phyloP scores from a whole-genome alignment of 2,113 vertebrate genomes.

The Nothocercus nigrocapillus region DNA sequence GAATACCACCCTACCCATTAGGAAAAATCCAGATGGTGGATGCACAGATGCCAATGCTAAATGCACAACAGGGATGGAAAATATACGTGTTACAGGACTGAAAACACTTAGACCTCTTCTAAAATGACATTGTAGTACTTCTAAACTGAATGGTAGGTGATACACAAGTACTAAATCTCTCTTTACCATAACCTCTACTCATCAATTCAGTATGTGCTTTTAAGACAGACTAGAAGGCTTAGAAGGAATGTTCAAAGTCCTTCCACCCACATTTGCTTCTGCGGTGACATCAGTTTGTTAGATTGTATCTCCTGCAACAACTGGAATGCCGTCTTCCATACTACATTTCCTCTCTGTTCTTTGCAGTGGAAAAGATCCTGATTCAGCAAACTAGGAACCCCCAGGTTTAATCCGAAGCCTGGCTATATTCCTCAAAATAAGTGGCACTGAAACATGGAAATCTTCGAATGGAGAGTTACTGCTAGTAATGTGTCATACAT shows the following conservation, averaged over 20 bases:
- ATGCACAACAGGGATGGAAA: not conserved
- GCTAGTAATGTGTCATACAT: not conserved
- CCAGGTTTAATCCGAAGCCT: not conserved
- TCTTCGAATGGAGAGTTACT: too few relatives aligned
- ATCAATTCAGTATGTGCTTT: not conserved
- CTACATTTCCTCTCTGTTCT: not conserved
- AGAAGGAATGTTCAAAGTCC: not conserved
- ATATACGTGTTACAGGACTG: not conserved
- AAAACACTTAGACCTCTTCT: not conserved
- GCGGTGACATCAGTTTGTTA: not conserved
- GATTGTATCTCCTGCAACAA: not conserved
- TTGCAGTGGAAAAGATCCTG: not conserved
- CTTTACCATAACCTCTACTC: not conserved
- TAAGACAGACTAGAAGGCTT: not conserved
- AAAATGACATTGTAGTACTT: not conserved
- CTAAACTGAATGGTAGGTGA: not conserved
- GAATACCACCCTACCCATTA: accelerated
- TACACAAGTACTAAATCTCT: not conserved
- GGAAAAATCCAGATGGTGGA: not conserved
- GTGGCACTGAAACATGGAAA: not conserved
- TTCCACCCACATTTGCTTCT: not conserved
- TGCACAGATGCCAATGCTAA: accelerated
- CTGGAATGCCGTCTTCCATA: not conserved
- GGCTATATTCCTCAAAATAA: not conserved
- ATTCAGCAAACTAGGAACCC: not conserved